phyloP scores from a whole-genome alignment of 2,888 invertebrate species.

The Teleiodes luculella region DNA sequence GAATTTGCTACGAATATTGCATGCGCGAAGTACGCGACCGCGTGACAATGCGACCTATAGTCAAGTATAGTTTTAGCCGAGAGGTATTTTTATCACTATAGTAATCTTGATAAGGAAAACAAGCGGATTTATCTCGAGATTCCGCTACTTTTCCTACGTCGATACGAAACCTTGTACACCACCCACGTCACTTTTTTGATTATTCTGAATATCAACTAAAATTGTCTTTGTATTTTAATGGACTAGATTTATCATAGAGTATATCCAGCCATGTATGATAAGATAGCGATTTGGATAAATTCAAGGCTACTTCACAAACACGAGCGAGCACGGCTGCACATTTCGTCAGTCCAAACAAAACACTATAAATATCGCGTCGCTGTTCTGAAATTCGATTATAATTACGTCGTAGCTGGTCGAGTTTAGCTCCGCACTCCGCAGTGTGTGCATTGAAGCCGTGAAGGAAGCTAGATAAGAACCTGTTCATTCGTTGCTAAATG shows the following conservation, averaged over 20 bases:
- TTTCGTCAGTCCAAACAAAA: conserved; percentile 8
- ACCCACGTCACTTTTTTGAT: background rate
- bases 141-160: conserved; percentile 26
- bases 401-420: background rate
- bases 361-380: conserved; percentile 2
- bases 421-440: background rate
- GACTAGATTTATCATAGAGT: too few relatives aligned
- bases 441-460: background rate
- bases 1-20: conserved; percentile 21
- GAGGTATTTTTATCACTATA: conserved; percentile 67
- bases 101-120: conserved; percentile 74
- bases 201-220: too few relatives aligned
- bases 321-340: background rate
- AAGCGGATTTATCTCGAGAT: conserved; percentile 61
- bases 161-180: background rate
- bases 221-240: too few relatives aligned
- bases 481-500: conserved; percentile 5
- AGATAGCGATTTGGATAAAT: too few relatives aligned
- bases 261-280: too few relatives aligned
- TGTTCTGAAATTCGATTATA: conserved; percentile 2
- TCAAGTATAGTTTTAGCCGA: conserved; percentile 40
- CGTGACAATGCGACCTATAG: conserved; percentile 42
- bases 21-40: conserved; percentile 29
- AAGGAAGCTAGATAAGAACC: conserved; percentile 2
- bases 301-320: background rate